Base-by-base conservation (phyloP, 1,140 invertebrate genomes). In the Sweltsa coloradensis region DNA sequence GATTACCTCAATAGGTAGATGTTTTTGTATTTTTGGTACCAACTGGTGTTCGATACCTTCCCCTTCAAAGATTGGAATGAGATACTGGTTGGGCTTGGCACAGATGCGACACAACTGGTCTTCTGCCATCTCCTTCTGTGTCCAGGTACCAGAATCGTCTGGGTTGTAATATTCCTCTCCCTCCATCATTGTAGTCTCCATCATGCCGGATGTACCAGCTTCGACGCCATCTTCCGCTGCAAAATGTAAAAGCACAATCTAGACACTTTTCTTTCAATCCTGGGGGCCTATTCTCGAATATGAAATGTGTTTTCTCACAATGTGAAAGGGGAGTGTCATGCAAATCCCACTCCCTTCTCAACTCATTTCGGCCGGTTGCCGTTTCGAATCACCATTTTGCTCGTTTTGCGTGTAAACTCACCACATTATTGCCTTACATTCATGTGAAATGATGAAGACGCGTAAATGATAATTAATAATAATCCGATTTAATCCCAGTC, bases 71-170 rank as follows among this genome's bases (percentile, higher is more conserved):
- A 40, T 41, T 13, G 34, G 46, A 16, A 47, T 18, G 16, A 47
- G 18, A 19, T 47, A 18, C 14, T 47, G 21, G 41, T 39, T 47
- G 3, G 21, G 21, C 19, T 40, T 24, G 13, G 46, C 46, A 24
- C 46, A 47, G 16, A 47, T 18, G 7, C 46, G 46, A 26, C 46
- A 47, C 13, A 47, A 19, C 22, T 47, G 46, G 25, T 31, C 43
- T n/a, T 5, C 23, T 5, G 23, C 43, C 3, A 29, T 31, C 11
- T 34, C 34, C 14, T 19, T 13, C 0, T 7, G 22, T 14, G 22
- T 22, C 27, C n/a, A n/a, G n/a, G n/a, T n/a, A n/a, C n/a, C n/a
- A n/a, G n/a, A n/a, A n/a, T n/a, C n/a, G n/a, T n/a, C n/a, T n/a
- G n/a, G n/a, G n/a, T n/a, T 34, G 27, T 31, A 45, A 34, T 45